Percentiles rank a stretch among this genome's conserved stretches.
Conservation (phyloP, 2,113 vertebrate genomes). For the Ochotona curzoniae region DNA sequence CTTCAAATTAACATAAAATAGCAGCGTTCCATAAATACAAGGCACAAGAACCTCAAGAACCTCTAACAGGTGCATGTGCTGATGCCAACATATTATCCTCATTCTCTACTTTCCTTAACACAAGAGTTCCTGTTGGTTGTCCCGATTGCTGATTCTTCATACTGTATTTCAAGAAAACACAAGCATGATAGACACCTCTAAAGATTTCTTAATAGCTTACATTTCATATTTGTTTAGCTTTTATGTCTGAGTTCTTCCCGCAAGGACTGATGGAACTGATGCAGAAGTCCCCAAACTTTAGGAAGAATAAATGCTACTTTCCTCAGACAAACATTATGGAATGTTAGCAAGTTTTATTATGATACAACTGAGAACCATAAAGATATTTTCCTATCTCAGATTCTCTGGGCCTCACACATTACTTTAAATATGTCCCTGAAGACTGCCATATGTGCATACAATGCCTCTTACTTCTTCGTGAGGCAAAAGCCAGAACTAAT, state of each 20-base stretch:
- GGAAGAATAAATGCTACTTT: neutral
- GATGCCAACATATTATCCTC: neutral
- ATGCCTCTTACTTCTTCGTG: neutral
- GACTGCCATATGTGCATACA: neutral
- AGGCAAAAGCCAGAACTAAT: conserved; percentile 7
- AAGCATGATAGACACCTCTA: neutral
- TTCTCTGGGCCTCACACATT: neutral
- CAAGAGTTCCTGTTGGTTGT: neutral
- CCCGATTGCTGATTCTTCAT: neutral
- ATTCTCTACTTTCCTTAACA: neutral
- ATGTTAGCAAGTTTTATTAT: conserved; percentile 47
- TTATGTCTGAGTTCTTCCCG: neutral
- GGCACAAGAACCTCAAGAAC: neutral
- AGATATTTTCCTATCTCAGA: neutral
- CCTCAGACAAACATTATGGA: neutral
- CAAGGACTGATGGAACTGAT: neutral
- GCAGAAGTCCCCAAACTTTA: neutral
- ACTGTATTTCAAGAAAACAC: neutral
- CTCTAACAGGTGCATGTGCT: neutral
- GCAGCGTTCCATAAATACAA: neutral
- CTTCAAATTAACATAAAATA: neutral
- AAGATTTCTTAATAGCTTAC: neutral
- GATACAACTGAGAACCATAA: neutral
- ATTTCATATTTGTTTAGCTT: neutral
- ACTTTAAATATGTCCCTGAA: conserved; percentile 11